Evolutionary conservation across 2,888 invertebrate species (phyloP), one percentile per base, ranked within the genome.

Genomic region (Ormyrus thymus): DNA sequence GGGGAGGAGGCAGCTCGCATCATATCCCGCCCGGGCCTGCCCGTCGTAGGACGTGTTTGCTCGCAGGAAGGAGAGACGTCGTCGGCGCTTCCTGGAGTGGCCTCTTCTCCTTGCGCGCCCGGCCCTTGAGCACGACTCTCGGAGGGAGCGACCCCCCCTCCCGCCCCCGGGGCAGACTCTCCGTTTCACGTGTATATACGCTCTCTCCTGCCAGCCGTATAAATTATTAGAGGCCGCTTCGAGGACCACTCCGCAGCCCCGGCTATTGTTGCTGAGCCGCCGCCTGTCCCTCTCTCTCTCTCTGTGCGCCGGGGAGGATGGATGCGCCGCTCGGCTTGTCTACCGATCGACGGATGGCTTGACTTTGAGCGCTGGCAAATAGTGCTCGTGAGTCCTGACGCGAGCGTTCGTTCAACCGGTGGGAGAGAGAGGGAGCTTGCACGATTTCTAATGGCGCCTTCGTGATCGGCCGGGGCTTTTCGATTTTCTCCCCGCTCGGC

Each of bases 201-300:
- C 56, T 53, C 13, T 13, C 43, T 50, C 45, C 50, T 4, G n/a
- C 13, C 48, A 85, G 86, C 85, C 86, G 85, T 87, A 88, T 88
- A 86, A 88, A 88, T 88, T 87, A 87, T 88, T 86, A 87, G 88
- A 86, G 86, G 74, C 85, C 83, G 84, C 83, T 84, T 88, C 85
- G 84, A 88, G 87, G 82, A 85, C 86, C 86, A 86, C 87, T 88
- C 80, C 82, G 80, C 74, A 72, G 77, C 61, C 80, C 73, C 71
- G 79, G 43, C 29, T 53, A 62, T 51, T 61, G 61, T 71, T 61
- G 29, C 29, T 29, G 29, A 29, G 29, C 29, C 29, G 29, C 29
- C 29, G 29, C 29, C 29, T 29, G 29, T 29, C 29, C 29, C 29
- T 29, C 29, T 29, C 29, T 29, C 29, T 29, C 29, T 29, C 29